phyloP scores from a whole-genome alignment of 2,797 vertebrate species.

The Carduelis carduelis region DNA sequence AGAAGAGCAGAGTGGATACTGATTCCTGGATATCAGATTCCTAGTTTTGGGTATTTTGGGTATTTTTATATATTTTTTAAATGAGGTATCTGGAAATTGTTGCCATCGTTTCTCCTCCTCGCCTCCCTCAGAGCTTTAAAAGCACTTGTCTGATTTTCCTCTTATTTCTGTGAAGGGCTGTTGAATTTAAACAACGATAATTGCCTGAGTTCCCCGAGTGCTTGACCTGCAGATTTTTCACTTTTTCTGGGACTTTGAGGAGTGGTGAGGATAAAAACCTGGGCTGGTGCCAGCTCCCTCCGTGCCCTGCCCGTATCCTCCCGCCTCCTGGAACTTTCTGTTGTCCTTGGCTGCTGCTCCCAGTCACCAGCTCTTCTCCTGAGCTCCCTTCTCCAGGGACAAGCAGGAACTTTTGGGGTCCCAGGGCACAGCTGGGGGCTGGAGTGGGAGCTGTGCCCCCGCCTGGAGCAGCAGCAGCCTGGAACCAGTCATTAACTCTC shows the following conservation, averaged over 20 bases:
- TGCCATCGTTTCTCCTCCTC: background rate
- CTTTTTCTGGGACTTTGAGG: background rate
- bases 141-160: background rate
- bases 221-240: background rate
- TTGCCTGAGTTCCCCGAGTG: background rate
- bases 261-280: background rate
- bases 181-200: background rate
- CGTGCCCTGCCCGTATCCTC: rapidly evolving
- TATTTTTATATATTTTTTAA: background rate
- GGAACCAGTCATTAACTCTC: conserved; percentile 30
- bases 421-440: background rate
- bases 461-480: background rate
- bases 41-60: background rate
- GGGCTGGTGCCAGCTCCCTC: background rate
- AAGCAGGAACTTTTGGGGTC: background rate
- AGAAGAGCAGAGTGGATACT: background rate
- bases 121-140: background rate
- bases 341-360: background rate
- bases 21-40: background rate
- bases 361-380: background rate
- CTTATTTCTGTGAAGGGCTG: background rate
- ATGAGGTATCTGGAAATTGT: background rate
- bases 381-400: background rate
- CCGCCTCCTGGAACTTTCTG: background rate
- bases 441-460: background rate